Evolutionary conservation across 2,797 vertebrate genomes (phyloP), one percentile per base, ranked within the genome.

Genomic region (Rhynchotus rufescens): DNA sequence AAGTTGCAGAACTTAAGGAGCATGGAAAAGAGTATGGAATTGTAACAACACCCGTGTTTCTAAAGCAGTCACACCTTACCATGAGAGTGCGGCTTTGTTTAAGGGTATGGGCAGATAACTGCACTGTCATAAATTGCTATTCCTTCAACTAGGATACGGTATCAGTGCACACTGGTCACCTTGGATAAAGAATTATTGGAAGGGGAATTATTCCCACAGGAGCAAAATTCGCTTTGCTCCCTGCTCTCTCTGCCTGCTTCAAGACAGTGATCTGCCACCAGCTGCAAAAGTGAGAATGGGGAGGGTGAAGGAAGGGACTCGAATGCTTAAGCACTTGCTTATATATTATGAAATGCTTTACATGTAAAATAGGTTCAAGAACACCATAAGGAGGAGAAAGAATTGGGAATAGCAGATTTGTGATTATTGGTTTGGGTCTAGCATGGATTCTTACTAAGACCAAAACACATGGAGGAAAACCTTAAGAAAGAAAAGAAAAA

Each of bases 181-280:
- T 94, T 92, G 92, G 66, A 86, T 80, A 78, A 93, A 86, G 74
- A 88, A 80, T 56, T 23, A 32, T 81, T 90, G 84, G 62, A 84
- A 95, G 36, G 94, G 79, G 69, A 85, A 56, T 62, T 88, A 60
- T 71, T 92, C 86, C 95, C 86, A 8, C 69, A 76, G 91, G 88
- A 83, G 22, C 57, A 89, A 73, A 60, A 26, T 32, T 93, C 75
- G 30, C 81, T 66, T 90, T 56, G 51, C 83, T 92, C 72, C 80
- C 74, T 4, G 4, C 30, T 77, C 32, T 21, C 73, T 69, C 74
- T 86, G 60, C 71, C 59, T 4, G 4, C 68, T 95, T 49, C 73
- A 77, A 88, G 69, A 79, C 90, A 83, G 42, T 36, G 84, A 95
- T 83, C 90, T 84, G 89, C 81, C 91, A 84, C 84, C 68, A 64